phyloP scores from a whole-genome alignment of 2,797 vertebrate genomes.

The Adelosebastes latens region DNA sequence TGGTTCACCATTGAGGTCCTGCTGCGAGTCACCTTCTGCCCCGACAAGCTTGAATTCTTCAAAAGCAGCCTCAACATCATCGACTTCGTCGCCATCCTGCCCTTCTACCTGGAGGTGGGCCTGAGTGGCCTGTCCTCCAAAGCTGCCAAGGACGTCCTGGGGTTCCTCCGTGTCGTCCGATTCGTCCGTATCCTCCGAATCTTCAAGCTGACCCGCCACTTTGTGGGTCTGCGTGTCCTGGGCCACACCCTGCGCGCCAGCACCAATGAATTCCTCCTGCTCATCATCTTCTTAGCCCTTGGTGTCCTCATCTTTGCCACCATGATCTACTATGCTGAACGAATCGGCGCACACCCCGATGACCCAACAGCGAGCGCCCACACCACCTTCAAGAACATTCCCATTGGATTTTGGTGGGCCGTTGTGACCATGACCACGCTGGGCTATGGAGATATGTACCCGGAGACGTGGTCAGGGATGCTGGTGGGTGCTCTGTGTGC shows the following conservation, averaged over 20 bases:
- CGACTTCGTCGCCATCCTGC: slow-evolving; percentile 98
- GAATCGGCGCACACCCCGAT: slow-evolving; percentile 94
- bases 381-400: slow-evolving; percentile 99
- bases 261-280: slow-evolving; percentile 99
- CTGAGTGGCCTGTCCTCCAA: slow-evolving; percentile 97
- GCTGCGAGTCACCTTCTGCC: slow-evolving; percentile 96
- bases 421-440: slow-evolving; percentile 99
- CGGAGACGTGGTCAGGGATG: slow-evolving; percentile 99
- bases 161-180: slow-evolving; percentile 96
- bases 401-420: slow-evolving; percentile 99
- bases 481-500: slow-evolving; percentile 97
- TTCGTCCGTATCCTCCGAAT: slow-evolving; percentile 98
- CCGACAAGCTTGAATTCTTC: slow-evolving; percentile 98
- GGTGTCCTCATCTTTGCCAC: slow-evolving; percentile 99
- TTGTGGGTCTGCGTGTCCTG: slow-evolving; percentile 95
- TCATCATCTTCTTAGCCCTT: slow-evolving; percentile 98
- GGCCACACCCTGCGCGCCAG: slow-evolving; percentile 98
- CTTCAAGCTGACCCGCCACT: slow-evolving; percentile 99
- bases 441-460: slow-evolving; percentile 99
- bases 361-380: slow-evolving; percentile 95
- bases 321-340: slow-evolving; percentile 99
- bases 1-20: slow-evolving; percentile 99
- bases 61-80: slow-evolving; percentile 99
- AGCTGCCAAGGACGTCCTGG: slow-evolving; percentile 98
- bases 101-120: slow-evolving; percentile 98